Evolutionary conservation across 1,140 invertebrate genomes (phyloP).

Genomic region (Bombus consobrinus): DNA sequence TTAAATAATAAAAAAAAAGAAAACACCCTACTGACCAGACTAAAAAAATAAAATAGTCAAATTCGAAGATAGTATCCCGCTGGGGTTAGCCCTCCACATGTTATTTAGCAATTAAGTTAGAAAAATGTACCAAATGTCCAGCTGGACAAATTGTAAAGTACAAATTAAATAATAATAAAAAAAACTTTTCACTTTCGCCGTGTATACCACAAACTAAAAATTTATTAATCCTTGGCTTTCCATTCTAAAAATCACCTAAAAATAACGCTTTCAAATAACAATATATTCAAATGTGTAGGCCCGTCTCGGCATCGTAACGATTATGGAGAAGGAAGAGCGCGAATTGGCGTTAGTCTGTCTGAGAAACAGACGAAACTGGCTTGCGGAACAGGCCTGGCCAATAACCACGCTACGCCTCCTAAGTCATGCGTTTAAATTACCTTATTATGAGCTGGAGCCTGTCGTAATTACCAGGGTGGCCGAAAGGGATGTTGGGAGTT

Average conservation of each 20-base stretch:
- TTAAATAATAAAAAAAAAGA: too few relatives aligned
- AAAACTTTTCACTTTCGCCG: too few relatives aligned
- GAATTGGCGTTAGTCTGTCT: constrained; percentile 36
- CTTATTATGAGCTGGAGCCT: constrained; percentile 70
- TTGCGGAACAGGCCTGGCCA: constrained; percentile 43
- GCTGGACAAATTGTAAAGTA: too few relatives aligned
- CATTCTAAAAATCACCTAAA: neutral
- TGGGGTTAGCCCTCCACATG: too few relatives aligned
- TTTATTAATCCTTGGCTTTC: too few relatives aligned
- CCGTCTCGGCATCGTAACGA: constrained; percentile 52
- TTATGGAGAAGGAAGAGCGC: constrained; percentile 49
- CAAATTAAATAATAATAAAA: too few relatives aligned
- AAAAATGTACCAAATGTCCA: too few relatives aligned
- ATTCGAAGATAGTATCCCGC: too few relatives aligned
- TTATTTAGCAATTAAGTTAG: too few relatives aligned
- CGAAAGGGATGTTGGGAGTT: neutral
- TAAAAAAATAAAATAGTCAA: too few relatives aligned
- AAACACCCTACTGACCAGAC: too few relatives aligned
- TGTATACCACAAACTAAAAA: too few relatives aligned
- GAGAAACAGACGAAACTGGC: constrained; percentile 56
- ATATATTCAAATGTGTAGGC: neutral
- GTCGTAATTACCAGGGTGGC: constrained; percentile 69
- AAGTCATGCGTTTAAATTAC: constrained; percentile 78
- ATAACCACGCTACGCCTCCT: constrained; percentile 62
- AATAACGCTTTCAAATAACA: neutral